Evolutionary conservation across 2,113 vertebrate species (phyloP).

Genomic region (Pyxicephalus adspersus): DNA sequence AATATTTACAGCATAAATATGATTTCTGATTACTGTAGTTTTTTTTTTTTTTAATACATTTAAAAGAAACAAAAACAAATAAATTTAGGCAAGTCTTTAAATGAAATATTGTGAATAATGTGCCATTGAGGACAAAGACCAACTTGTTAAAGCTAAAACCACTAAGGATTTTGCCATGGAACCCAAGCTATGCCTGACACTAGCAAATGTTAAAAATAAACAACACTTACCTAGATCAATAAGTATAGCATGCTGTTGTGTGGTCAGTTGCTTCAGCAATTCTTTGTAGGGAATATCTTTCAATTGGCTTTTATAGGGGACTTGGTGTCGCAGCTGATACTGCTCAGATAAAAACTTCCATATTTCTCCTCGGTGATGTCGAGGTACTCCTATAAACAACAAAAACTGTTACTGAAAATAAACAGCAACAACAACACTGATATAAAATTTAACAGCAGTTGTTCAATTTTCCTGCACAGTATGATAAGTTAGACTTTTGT

Average conservation of each 20-base stretch:
- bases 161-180: background rate
- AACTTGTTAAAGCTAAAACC: background rate
- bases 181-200: no score
- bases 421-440: no score
- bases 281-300: constrained; percentile 90
- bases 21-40: no score
- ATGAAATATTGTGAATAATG: background rate
- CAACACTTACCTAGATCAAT: constrained; percentile 88
- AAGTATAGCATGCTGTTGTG: constrained; percentile 96
- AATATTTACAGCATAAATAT: no score
- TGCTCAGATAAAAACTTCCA: constrained; percentile 96
- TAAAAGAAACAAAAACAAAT: no score
- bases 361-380: constrained; percentile 92
- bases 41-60: no score
- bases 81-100: no score
- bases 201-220: background rate
- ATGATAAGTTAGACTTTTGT: no score
- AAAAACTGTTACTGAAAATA: no score
- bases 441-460: no score
- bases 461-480: no score
- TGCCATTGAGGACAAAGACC: background rate
- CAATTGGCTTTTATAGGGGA: constrained; percentile 77
- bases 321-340: constrained; percentile 82
- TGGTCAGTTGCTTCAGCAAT: constrained; percentile 92
- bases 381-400: constrained; percentile 82